Base-by-base conservation (phyloP, 2,888 invertebrate species). In the Ischnus inquisitorius region DNA sequence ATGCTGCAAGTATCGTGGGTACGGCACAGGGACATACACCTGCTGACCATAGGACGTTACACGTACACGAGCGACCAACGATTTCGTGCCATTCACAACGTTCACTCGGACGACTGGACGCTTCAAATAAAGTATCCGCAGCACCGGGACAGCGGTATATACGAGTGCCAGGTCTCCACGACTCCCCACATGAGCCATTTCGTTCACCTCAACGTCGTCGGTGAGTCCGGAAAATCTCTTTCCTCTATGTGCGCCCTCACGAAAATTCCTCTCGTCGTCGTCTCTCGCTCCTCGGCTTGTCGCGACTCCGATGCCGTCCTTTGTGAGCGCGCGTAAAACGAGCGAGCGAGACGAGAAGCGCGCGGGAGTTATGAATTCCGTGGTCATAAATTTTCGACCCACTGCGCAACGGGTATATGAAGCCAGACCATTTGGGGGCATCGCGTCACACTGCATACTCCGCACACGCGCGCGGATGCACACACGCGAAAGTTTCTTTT, bases 161-260 rank as follows among this genome's bases (percentile, higher is more conserved):
- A 98, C 94, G 98, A 98, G 94, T 98, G 98, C 94, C 98, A 98
- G 95, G 97, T 98, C 92, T 98, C 98, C 89, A 98, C 98, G 85
- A 98, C 98, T 81, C 98, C 98, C 25, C 98, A 98, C 92, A 97
- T 98, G 95, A 97, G 98, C 91, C 98, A 98, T 94, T 98, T 97
- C 93, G 97, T 98, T 92, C 97, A 98, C 94, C 96, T 98, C 89
- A 97, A 96, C 91, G 98, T 98, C 89, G 97, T 98, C 90, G 98
- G 98, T 98, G 94, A 97, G 98, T 96, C 48, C 67, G 16, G 14
- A 43, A 34, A 68, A 39, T 46, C 19, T 65, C 69, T 34, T 22
- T 4, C 65, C 57, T 57, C 25, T 57, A 25, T 28, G 57, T 25
- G 25, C 46, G 25, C 25, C 14, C 57, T 57, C 25, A 57, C 57